Conservation (phyloP, 2,888 invertebrate genomes). For the Andricus curvator region DNA sequence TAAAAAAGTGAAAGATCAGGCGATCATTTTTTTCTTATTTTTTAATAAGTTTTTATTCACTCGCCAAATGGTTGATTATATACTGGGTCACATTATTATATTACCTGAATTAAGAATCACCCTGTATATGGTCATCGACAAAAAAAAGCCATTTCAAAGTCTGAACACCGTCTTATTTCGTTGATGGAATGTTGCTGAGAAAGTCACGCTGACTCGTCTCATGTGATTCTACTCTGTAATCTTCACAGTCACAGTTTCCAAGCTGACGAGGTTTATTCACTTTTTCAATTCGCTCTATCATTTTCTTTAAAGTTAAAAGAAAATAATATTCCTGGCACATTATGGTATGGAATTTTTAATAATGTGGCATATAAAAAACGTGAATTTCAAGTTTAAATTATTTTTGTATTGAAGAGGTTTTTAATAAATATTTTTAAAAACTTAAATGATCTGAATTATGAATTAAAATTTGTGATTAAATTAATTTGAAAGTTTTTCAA, state of each 20-base stretch:
- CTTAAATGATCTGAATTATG: too few relatives aligned
- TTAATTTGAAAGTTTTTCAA: too few relatives aligned
- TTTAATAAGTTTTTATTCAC: neutral
- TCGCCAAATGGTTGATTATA: neutral
- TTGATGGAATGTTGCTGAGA: constrained; percentile 22
- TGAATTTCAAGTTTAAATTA: too few relatives aligned
- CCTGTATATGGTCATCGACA: neutral
- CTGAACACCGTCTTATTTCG: constrained; percentile 10
- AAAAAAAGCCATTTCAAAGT: constrained; percentile 13
- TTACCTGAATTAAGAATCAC: constrained; percentile 18
- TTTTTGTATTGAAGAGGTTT: too few relatives aligned
- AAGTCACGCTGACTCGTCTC: constrained; percentile 38
- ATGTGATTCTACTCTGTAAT: constrained; percentile 9
- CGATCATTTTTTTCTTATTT: constrained; percentile 5
- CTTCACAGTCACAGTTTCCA: constrained; percentile 5
- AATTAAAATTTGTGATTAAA: too few relatives aligned
- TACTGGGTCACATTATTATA: constrained; percentile 21
- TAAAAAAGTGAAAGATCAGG: constrained; percentile 4
- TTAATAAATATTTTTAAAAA: too few relatives aligned
- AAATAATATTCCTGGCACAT: neutral
- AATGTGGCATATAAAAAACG: too few relatives aligned
- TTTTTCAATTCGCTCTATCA: neutral
- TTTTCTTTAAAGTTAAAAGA: neutral
- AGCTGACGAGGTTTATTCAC: constrained; percentile 9
- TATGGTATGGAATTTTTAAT: too few relatives aligned